Evolutionary conservation across 2,797 vertebrate genomes (phyloP), one percentile per base, ranked within the genome.

Genomic region (Scomberomorus guttatus): DNA sequence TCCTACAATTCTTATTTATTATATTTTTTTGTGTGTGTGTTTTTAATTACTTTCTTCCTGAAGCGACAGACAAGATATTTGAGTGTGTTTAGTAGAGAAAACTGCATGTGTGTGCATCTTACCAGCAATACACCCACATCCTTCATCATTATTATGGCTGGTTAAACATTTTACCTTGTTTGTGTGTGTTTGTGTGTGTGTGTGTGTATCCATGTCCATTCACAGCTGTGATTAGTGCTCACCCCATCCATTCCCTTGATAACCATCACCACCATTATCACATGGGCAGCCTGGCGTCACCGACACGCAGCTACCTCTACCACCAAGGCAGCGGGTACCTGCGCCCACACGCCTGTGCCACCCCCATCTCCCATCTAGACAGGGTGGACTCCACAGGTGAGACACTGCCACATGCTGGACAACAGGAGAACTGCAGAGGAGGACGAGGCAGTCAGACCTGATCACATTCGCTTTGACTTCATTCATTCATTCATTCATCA

Each of bases 201-300:
- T 88, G 87, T 95, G 92, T 96, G 91, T 96, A 89, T 89, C 60
- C 77, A 93, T 96, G 69, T 94, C 83, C 93, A 96, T 97, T 84
- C 96, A 92, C 98, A 99, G 98, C 98, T 90, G 97, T 99, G 97
- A 96, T 99, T 97, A 99, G 98, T 95, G 98, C 98, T 96, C 98
- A 99, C 96, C 98, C 98, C 97, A 99, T 99, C 97, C 98, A 99
- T 98, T 98, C 98, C 92, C 97, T 99, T 77, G 98, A 99, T 97
- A 98, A 97, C 96, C 97, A 98, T 96, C 97, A 99, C 95, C 97
- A 98, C 96, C 96, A 99, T 98, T 99, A 98, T 97, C 97, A 99
- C 96, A 97, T 97, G 96, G 97, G 97, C 96, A 98, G 97, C 96
- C 96, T 98, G 95, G 97, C 95, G 74, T 97, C 97, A 76, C 97